phyloP scores from a whole-genome alignment of 2,113 vertebrate genomes.

The Muntiacus muntjak region DNA sequence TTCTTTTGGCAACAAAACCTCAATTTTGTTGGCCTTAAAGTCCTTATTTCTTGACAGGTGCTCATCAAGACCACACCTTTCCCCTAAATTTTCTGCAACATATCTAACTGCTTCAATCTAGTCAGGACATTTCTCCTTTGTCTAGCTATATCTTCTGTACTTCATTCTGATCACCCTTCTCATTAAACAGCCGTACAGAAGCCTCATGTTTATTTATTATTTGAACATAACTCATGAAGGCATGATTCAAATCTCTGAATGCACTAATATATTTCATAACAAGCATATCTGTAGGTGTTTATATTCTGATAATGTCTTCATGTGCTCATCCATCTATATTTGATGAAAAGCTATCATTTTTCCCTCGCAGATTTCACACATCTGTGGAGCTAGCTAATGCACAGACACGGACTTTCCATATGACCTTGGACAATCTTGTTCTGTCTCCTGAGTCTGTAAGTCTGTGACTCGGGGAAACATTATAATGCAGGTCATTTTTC shows the following conservation, averaged over 20 bases:
- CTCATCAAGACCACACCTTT: background rate
- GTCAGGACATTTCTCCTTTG: conserved; percentile 31
- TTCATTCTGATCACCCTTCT: conserved; percentile 52
- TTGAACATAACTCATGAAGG: conserved; percentile 20
- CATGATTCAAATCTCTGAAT: conserved; percentile 45
- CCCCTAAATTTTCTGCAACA: background rate
- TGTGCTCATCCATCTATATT: conserved; percentile 42
- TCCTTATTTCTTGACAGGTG: conserved; percentile 48
- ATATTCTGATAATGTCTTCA: conserved; percentile 15
- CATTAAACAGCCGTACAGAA: conserved; percentile 39
- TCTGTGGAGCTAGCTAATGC: background rate
- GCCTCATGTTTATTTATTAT: conserved; percentile 61
- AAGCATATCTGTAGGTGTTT: background rate
- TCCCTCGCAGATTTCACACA: background rate
- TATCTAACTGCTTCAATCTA: background rate
- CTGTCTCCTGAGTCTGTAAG: background rate
- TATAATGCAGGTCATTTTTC: background rate
- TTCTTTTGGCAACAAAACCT: conserved; percentile 13
- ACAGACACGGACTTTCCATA: background rate
- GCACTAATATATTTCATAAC: conserved; percentile 26
- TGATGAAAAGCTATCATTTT: conserved; percentile 35
- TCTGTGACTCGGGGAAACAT: background rate
- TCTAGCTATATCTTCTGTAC: conserved; percentile 27
- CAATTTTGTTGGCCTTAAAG: conserved; percentile 31
- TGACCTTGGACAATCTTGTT: background rate